Evolutionary conservation across 2,113 vertebrate genomes (phyloP), one percentile per base, ranked within the genome.

Genomic region (Bettongia penicillata): DNA sequence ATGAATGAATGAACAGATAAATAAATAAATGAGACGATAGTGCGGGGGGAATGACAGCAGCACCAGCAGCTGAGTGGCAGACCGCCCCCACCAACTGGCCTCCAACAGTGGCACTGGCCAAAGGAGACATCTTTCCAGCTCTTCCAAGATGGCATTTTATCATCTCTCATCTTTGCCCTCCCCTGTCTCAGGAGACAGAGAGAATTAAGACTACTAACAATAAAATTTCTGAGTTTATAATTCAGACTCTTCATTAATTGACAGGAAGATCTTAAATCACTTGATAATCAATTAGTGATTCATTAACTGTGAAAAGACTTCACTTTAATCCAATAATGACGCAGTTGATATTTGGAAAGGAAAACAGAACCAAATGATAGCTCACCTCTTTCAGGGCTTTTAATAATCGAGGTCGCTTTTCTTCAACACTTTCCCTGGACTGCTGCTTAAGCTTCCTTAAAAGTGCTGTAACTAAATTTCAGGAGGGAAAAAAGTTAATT

Each of bases 371-470:
- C 94, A 48, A 96, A 95, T 90, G 28, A 93, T 0, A 94, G 37
- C 96, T 96, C 97, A 99, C 99, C 99, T 99, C 99, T 98, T 99
- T 99, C 95, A 99, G 99, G 96, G 99, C 99, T 98, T 99, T 99
- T 96, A 99, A 98, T 97, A 99, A 99, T 90, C 99, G 99, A 97
- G 99, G 99, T 99, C 99, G 98, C 98, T 99, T 99, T 98, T 99
- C 99, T 98, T 99, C 99, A 97, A 99, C 99, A 93, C 98, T 99
- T 98, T 99, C 99, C 97, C 99, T 99, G 98, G 99, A 99, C 48
- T 99, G 99, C 97, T 99, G 99, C 97, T 99, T 99, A 96, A 99
- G 99, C 97, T 99, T 99, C 98, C 99, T 99, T 97, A 99, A 98
- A 98, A 99, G 98, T 89, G 99, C 99, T 96, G 99, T 99, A 99